Percentiles rank a stretch among this genome's conserved stretches.
Conservation (phyloP, 2,888 invertebrate genomes). For the Ganaspis brasiliensis region DNA sequence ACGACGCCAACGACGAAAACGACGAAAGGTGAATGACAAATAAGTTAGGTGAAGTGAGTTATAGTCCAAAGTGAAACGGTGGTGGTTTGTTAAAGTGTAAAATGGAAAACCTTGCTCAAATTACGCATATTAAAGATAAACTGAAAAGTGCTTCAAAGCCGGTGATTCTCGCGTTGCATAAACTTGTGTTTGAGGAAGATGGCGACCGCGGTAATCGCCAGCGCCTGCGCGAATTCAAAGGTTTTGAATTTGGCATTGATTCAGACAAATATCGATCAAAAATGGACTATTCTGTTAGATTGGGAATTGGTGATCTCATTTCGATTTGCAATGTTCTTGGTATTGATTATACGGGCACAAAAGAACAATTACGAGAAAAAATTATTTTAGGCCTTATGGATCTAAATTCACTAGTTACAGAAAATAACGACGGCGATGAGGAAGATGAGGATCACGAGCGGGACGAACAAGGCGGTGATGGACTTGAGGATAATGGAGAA, state of each 20-base stretch:
- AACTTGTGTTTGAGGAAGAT: conserved; percentile 8
- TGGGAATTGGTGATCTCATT: conserved; percentile 27
- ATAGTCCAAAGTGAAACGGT: no score
- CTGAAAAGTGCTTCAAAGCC: no score
- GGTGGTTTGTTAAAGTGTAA: background rate
- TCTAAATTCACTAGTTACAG: background rate
- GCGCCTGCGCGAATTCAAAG: conserved; percentile 15
- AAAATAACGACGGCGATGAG: background rate
- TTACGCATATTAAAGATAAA: background rate
- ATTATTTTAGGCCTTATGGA: conserved; percentile 17
- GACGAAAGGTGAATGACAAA: background rate
- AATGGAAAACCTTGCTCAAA: background rate
- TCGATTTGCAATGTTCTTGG: conserved; percentile 31
- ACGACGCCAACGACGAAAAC: background rate
- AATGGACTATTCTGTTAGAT: background rate
- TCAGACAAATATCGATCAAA: conserved; percentile 13
- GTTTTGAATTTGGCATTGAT: conserved; percentile 29
- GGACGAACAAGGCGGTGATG: no score
- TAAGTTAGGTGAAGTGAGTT: no score
- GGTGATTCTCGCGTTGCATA: no score
- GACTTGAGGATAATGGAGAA: no score
- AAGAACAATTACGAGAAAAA: conserved; percentile 10
- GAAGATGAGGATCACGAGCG: background rate
- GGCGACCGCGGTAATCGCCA: no score
- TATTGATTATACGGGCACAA: conserved; percentile 23